Evolutionary conservation across 2,888 invertebrate genomes (phyloP).

Genomic region (Agrilus biguttatus): DNA sequence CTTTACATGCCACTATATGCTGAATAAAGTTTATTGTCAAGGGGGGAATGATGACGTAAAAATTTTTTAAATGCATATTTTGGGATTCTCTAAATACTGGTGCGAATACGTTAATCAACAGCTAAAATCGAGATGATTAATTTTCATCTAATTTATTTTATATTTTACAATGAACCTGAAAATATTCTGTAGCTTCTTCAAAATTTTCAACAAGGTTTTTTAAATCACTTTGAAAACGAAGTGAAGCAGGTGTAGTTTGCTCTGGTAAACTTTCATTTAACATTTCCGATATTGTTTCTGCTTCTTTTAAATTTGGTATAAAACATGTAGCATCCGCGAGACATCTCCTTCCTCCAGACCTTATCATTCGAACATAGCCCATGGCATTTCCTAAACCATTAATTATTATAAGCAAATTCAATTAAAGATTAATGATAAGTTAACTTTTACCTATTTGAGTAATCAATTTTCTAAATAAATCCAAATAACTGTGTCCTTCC

Average conservation of each 20-base stretch:
- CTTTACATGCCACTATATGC: slow-evolving; percentile 80
- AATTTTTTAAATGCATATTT: slow-evolving; percentile 80
- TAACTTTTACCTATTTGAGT: slow-evolving; percentile 67
- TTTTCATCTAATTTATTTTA: not conserved
- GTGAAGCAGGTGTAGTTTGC: slow-evolving; percentile 49
- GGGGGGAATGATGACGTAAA: slow-evolving; percentile 87
- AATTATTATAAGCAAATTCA: not conserved
- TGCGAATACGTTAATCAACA: slow-evolving; percentile 85
- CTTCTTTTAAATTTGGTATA: slow-evolving; percentile 58
- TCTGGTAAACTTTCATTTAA: slow-evolving; percentile 43
- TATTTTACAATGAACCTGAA: slow-evolving; percentile 12
- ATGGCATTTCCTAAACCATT: slow-evolving; percentile 60
- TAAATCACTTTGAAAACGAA: slow-evolving; percentile 64
- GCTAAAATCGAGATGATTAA: slow-evolving; percentile 28
- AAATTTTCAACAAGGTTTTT: slow-evolving; percentile 59
- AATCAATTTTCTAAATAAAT: slow-evolving; percentile 82
- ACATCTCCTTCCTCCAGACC: slow-evolving; percentile 86
- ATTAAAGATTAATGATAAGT: slow-evolving; percentile 2
- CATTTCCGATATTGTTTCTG: slow-evolving; percentile 33
- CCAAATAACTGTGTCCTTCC: slow-evolving; percentile 78
- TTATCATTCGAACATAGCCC: slow-evolving; percentile 87
- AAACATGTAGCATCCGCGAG: slow-evolving; percentile 84
- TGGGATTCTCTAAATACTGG: slow-evolving; percentile 74
- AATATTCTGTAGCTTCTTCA: slow-evolving; percentile 21
- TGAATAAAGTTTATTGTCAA: slow-evolving; percentile 90